These are phyloP conservation scores for Tragelaphus oryx DNA, from an alignment of 2,797 vertebrate genomes.

Conservation along the genomic window DNA sequence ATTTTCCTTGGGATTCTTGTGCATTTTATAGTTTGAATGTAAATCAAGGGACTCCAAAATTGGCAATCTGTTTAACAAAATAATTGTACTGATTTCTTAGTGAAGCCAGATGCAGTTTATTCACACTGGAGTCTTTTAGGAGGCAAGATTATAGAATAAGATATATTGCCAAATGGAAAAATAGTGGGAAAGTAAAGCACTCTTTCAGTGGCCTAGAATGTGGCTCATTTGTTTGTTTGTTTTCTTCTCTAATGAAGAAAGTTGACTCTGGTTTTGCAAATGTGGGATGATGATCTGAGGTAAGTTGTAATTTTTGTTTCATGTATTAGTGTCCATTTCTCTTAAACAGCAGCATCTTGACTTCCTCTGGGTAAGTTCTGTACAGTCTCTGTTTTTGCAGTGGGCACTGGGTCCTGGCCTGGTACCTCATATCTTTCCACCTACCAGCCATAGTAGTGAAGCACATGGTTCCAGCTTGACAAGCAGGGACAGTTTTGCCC, in stretches of 20 bases:
- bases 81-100: not conserved
- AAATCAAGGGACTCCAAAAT: not conserved
- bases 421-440: not conserved
- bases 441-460: not conserved
- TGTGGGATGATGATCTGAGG: not conserved
- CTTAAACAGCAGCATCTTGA: not conserved
- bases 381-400: not conserved
- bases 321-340: not conserved
- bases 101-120: not conserved
- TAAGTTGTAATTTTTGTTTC: not conserved
- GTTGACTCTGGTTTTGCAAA: not conserved
- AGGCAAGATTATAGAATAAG: not conserved
- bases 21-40: not conserved
- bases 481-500: not conserved
- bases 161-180: not conserved
- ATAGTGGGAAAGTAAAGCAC: not conserved
- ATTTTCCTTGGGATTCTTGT: not conserved
- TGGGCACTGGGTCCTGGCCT: not conserved
- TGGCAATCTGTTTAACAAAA: not conserved
- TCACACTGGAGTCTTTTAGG: not conserved
- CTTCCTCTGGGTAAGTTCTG: not conserved
- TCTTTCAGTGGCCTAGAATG: not conserved
- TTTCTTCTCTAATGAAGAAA: constrained; percentile 6
- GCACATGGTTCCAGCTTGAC: not conserved
- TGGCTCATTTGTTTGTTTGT: not conserved